Percentiles rank a stretch among this genome's conserved stretches.
These are phyloP conservation scores for Limosa lapponica DNA, from an alignment of 2,797 vertebrate species.

Conservation along the genomic window DNA sequence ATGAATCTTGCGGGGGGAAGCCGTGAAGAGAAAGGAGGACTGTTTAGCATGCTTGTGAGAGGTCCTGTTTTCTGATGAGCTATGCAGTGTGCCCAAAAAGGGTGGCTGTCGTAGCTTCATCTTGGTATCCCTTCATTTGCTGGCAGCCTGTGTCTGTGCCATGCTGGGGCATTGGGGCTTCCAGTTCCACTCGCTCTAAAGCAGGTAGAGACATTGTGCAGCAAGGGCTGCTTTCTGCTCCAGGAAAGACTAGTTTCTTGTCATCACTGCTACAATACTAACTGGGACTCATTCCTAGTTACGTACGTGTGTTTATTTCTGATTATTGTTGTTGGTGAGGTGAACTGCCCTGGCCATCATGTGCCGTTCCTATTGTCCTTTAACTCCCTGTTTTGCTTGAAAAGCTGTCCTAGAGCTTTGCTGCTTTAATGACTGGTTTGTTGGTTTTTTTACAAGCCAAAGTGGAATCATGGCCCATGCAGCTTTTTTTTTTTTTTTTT, in stretches of 20 bases:
- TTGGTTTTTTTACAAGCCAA: background rate
- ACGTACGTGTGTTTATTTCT: accelerated
- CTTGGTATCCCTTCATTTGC: background rate
- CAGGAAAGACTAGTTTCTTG: accelerated
- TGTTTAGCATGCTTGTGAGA: background rate
- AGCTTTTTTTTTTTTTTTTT: background rate
- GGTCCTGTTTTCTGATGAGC: background rate
- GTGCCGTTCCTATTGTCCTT: background rate
- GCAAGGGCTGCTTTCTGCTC: background rate
- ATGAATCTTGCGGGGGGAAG: background rate
- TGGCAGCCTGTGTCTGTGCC: accelerated
- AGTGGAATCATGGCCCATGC: background rate
- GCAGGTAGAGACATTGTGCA: background rate
- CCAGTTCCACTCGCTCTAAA: background rate
- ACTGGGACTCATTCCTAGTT: background rate
- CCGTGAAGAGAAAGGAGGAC: background rate
- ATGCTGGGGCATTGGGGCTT: accelerated
- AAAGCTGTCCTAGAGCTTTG: background rate
- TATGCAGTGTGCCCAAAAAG: background rate
- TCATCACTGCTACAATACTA: background rate
- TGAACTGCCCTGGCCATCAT: background rate
- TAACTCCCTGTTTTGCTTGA: background rate
- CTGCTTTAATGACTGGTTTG: background rate
- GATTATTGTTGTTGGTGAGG: background rate
- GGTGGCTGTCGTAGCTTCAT: background rate